phyloP scores from a whole-genome alignment of 2,797 vertebrate species.

The Melanotaenia parkinsoni region DNA sequence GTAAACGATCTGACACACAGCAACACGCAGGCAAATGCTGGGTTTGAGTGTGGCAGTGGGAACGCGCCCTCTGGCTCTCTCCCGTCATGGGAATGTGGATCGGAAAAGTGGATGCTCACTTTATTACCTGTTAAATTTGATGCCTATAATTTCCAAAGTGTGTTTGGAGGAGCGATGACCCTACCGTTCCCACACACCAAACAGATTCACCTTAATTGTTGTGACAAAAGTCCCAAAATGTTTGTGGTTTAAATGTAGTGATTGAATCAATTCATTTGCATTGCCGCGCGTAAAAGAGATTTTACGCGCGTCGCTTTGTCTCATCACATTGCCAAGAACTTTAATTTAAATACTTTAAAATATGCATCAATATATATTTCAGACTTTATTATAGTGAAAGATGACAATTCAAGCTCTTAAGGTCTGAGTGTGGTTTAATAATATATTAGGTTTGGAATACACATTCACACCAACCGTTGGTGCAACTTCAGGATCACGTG shows the following conservation, averaged over 20 bases:
- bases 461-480: not conserved
- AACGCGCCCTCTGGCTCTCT: slow-evolving; percentile 28
- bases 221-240: not conserved
- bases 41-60: slow-evolving; percentile 50
- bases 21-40: slow-evolving; percentile 25
- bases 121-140: slow-evolving; percentile 58
- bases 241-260: not conserved
- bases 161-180: slow-evolving; percentile 17
- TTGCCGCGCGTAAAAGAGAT: too few relatives aligned
- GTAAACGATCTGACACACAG: slow-evolving; percentile 1
- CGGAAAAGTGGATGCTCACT: slow-evolving; percentile 24
- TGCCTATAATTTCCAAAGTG: slow-evolving; percentile 26
- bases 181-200: slow-evolving; percentile 41
- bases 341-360: too few relatives aligned
- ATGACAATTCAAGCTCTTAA: too few relatives aligned
- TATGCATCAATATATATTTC: too few relatives aligned
- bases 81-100: slow-evolving; percentile 37
- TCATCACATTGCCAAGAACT: too few relatives aligned
- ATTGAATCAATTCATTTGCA: too few relatives aligned
- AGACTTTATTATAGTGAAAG: too few relatives aligned
- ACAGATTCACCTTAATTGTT: not conserved
- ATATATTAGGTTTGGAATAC: not conserved
- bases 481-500: not conserved
- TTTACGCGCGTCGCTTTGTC: too few relatives aligned
- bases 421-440: not conserved